Evolutionary conservation across 2,797 vertebrate species (phyloP).

Genomic region (Psittacula derbiana): DNA sequence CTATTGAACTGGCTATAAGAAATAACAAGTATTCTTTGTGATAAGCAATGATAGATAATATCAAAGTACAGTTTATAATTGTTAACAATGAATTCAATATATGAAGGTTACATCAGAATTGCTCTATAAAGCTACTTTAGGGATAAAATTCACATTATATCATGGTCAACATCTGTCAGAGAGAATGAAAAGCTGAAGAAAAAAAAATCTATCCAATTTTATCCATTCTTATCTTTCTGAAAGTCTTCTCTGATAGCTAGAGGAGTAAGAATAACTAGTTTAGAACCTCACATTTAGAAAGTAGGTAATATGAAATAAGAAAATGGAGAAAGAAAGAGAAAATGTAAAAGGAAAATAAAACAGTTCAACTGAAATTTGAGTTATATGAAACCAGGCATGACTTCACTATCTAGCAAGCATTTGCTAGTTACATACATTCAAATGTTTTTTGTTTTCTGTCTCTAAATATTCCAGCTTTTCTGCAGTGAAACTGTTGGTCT

Average conservation of each 20-base stretch:
- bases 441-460: background rate
- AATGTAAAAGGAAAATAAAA: background rate
- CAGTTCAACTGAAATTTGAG: background rate
- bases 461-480: background rate
- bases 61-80: constrained; percentile 40
- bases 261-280: constrained; percentile 16
- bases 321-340: constrained; percentile 5
- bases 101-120: constrained; percentile 49
- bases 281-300: background rate
- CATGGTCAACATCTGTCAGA: constrained; percentile 12
- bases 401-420: background rate
- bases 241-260: background rate
- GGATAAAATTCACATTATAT: constrained; percentile 8
- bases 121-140: constrained; percentile 23
- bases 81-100: constrained; percentile 48
- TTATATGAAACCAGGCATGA: background rate
- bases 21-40: background rate
- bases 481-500: background rate
- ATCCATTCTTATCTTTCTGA: background rate
- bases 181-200: background rate
- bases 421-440: background rate
- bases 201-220: background rate
- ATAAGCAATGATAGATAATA: constrained; percentile 1
- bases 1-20: background rate
- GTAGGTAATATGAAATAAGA: background rate